A percentile compares a stretch with the other conserved stretches of the same genome.
These are phyloP conservation scores for Potamilus streckersoni DNA, from an alignment of 1,140 invertebrate genomes.

Conservation along the genomic window DNA sequence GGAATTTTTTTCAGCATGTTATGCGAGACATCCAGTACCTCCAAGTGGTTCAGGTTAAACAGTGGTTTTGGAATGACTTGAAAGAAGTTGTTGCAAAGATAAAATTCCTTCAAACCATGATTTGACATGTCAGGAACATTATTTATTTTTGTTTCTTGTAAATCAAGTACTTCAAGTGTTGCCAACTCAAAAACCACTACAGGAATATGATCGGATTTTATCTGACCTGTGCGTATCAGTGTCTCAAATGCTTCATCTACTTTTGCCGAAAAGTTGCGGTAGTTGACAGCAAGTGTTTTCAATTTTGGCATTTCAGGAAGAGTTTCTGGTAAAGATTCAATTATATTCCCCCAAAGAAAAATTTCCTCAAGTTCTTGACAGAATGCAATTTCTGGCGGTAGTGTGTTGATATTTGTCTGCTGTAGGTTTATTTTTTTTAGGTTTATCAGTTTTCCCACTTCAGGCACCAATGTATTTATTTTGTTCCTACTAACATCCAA, in stretches of 20 bases:
- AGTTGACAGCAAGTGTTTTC: constrained; percentile 59
- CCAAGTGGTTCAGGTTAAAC: constrained; percentile 53
- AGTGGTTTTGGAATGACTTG: constrained; percentile 54
- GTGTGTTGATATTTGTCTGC: constrained; percentile 63
- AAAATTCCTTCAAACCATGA: constrained; percentile 57
- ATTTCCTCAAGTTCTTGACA: constrained; percentile 66
- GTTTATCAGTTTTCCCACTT: constrained; percentile 63
- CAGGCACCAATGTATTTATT: constrained; percentile 61
- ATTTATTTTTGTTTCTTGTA: constrained; percentile 66
- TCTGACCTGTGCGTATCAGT: constrained; percentile 64
- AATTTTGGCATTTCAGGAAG: constrained; percentile 62
- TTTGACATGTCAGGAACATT: constrained; percentile 60
- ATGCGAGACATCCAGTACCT: constrained; percentile 60
- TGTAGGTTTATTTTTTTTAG: constrained; percentile 61
- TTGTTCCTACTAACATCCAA: constrained; percentile 65
- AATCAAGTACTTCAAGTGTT: constrained; percentile 58
- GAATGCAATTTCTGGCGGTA: constrained; percentile 66
- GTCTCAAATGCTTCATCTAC: constrained; percentile 62
- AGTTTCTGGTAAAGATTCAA: constrained; percentile 65
- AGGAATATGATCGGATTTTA: constrained; percentile 67
- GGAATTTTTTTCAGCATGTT: constrained; percentile 59
- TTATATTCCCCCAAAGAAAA: constrained; percentile 65
- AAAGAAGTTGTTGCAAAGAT: constrained; percentile 63
- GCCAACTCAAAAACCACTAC: constrained; percentile 66
- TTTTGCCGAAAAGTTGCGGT: constrained; percentile 59